Evolutionary conservation across 1,140 invertebrate species (phyloP).

Genomic region (Aricia agestis): DNA sequence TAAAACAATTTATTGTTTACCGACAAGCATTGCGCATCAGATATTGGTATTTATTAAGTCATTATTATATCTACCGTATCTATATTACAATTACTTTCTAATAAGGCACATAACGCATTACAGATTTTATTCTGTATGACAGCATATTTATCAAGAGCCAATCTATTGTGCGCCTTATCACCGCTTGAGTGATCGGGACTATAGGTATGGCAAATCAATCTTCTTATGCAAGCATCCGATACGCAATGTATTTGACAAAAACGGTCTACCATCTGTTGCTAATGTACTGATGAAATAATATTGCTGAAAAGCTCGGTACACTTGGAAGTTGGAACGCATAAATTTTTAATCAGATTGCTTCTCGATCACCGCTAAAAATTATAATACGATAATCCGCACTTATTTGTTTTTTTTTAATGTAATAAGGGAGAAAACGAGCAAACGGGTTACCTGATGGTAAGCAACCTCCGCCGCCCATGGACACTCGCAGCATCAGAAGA

Average conservation of each 20-base stretch:
- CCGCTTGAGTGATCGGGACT: background rate
- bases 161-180: conserved; percentile 10
- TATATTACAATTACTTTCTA: conserved; percentile 5
- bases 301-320: too few relatives aligned
- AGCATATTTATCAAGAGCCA: conserved; percentile 7
- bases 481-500: too few relatives aligned
- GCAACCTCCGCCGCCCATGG: too few relatives aligned
- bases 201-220: conserved; percentile 3
- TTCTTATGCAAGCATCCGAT: conserved; percentile 11
- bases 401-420: too few relatives aligned
- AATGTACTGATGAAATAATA: background rate
- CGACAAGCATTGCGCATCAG: background rate
- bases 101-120: conserved; percentile 6
- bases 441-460: too few relatives aligned
- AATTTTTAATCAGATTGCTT: too few relatives aligned
- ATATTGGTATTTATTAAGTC: background rate
- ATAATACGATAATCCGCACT: too few relatives aligned
- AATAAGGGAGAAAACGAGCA: too few relatives aligned
- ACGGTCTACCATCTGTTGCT: background rate
- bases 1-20: too few relatives aligned
- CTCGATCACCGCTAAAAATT: too few relatives aligned
- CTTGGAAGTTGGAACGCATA: too few relatives aligned
- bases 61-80: background rate
- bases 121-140: conserved; percentile 7
- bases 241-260: background rate